Evolutionary conservation across 2,113 vertebrate species (phyloP), one percentile per base, ranked within the genome.

Genomic region (Larimichthys crocea): DNA sequence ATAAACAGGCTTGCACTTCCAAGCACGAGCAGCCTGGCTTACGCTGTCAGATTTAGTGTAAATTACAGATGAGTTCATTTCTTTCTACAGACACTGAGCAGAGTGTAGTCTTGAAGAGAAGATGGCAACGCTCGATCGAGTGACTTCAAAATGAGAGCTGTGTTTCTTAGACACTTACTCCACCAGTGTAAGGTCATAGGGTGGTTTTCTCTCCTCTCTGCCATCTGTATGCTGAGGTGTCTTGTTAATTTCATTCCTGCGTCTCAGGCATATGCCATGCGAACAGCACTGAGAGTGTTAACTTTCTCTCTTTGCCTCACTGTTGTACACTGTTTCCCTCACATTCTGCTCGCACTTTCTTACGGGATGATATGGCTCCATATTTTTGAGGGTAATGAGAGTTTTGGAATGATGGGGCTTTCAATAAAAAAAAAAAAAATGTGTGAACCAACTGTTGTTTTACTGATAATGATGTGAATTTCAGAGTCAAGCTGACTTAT

Each of bases 181-280:
- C 72, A 17, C 22, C 61, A 42, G 70, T 76, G 80, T 81, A 80
- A 91, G 87, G 85, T 91, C 78, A 88, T 19, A 53, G 83, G 78
- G 83, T 79, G 77, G 59, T 74, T 90, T 89, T 84, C 76, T 68
- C 76, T 91, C 77, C 82, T 85, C 84, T 65, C 78, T 74, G 80
- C 82, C 90, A 81, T 88, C 82, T 85, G 70, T 83, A 79, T 31
- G 85, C 75, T 12, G 76, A 90, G 79, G 76, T 86, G 83, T 89
- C 80, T 85, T 77, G 82, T 84, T 91, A 86, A 93, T 91, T 92
- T 88, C 14, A 79, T 89, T 83, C 88, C 83, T 86, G 60, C 74
- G 29, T 90, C 79, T 89, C 84, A 83, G 82, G 74, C 87, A 85
- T 86, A 82, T 87, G 87, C 42, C 85, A 85, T 76, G 53, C 79